Evolutionary conservation across 2,888 invertebrate genomes (phyloP), one percentile per base, ranked within the genome.

Genomic region (Lordiphosa fenestrarum): DNA sequence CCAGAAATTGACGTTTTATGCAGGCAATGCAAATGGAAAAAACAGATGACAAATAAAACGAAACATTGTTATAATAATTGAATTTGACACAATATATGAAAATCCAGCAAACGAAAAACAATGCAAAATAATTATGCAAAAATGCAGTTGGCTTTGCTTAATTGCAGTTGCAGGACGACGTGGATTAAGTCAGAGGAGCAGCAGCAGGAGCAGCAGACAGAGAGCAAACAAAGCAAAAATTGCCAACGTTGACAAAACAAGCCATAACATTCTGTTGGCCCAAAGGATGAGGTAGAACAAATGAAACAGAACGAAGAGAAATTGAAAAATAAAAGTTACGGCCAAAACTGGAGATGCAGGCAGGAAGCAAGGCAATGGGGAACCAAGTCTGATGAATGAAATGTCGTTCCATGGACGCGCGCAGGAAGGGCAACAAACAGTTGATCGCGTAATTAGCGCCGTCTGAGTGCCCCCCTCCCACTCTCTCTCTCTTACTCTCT

Each of bases 311-410:
- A 44, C 51, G 73, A 75, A 73, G 61, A 55, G 54, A 74, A 84
- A 86, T 85, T 86, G 82, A 84, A 85, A 87, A 86, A 86, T 84
- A 87, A 87, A 87, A 87, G 82, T 82, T 70, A 73, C 56, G 58
- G 68, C n/a, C 30, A 42, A 35, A 49, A 21, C 25, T 38, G 19
- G 6, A 13, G 13, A 15, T 19, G 19, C 19, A 19, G 19, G 19
- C 19, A 19, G 19, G 10, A 53, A 42, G 37, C 9, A 25, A 19
- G 49, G 13, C 38, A 37, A 15, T 38, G 25, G 39, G 9, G 37
- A 12, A 37, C 39, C 73, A 82, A 84, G 82, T 73, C 80, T 76
- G 70, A 69, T 78, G 75, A 74, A 82, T 77, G 75, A 67, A 84
- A 84, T 84, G 78, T 82, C 83, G 78, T 61, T 42, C 12, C 40